Evolutionary conservation across 2,797 vertebrate species (phyloP), one percentile per base, ranked within the genome.

Genomic region (Discoglossus pictus): DNA sequence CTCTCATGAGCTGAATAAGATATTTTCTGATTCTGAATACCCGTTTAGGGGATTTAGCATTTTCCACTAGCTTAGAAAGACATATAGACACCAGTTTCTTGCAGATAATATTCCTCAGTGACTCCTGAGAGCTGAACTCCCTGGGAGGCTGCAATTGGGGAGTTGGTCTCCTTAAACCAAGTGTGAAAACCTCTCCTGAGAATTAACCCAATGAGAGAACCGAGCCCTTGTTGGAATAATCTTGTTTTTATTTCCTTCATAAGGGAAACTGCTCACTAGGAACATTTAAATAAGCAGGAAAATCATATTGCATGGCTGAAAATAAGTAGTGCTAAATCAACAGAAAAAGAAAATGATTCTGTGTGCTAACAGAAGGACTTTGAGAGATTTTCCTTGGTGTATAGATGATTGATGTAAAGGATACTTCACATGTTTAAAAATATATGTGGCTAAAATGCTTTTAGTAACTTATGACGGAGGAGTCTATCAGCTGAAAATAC

Each of bases 21-120:
- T 54, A 44, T 69, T 69, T 61, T 55, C 50, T 55, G 62, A 69
- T 61, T 62, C 66, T 61, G 50, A 44, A 69, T 61, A 27, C 58
- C 66, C 55, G 48, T 68, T 68, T 69, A 39, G 58, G 59, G 50
- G 66, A 69, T 69, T 69, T 69, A 25, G 53, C 52, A 69, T 69
- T 69, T 69, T 69, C 66, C 66, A 69, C 66, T 54, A 47, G 66
- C 66, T 69, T 69, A 69, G 50, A 61, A 42, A 62, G 55, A 48
- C 58, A 39, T 23, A 61, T 50, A 69, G 64, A 59, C 66, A 69
- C 58, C 42, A 31, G 66, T 69, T 69, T 69, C 50, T 69, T 51
- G 18, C 50, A 55, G 66, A 69, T 69, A 69, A 69, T 55, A 69
- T 62, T 61, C 62, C 66, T 54, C 47, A 50, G 52, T 69, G 66